Evolutionary conservation across 2,797 vertebrate genomes (phyloP), one percentile per base, ranked within the genome.

Genomic region (Limnodromus scolopaceus): DNA sequence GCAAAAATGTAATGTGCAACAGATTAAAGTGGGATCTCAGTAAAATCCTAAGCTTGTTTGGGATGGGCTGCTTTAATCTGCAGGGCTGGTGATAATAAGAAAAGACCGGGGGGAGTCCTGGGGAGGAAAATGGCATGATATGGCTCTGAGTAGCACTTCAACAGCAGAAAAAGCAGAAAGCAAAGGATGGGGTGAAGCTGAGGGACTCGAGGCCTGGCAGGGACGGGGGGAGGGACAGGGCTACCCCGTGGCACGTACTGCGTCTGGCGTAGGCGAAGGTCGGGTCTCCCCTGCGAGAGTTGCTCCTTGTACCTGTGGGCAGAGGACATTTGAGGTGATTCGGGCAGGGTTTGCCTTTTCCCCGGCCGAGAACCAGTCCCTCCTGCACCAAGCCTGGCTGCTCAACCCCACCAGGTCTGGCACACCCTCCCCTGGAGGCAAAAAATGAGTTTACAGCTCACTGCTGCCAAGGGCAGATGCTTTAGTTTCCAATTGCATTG

Each of bases 401-500:
- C 18, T 68, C 60, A 38, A 12, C 22, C 32, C 4, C 0, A 1
- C 25, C 15, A 24, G n/a, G 6, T 17, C 25, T 61, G 38, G n/a
- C 10, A 74, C 23, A 70, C 84, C 95, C 75, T 99, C 98, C 98
- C 97, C 96, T 97, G 5, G 98, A 98, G 98, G 99, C 39, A 99
- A 98, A 97, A 99, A 98, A 25, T 34, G 32, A 36, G 22, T 30
- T 49, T 55, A 43, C n/a, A 45, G 63, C 36, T 54, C 36, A 6
- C 13, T 15, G 17, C 85, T 49, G 48, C 27, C 13, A 45, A 51
- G 51, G 46, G 72, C 46, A 84, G 19, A 18, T 0, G 12, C 39
- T 65, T 70, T 28, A 8, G 3, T 85, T 91, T 68, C 39, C 46
- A 64, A 8, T 13, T 25, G 39, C 18, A 4, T 41, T 65, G 53